Evolutionary conservation across 2,888 invertebrate species (phyloP), one percentile per base, ranked within the genome.

Genomic region (Syrphus vitripennis): DNA sequence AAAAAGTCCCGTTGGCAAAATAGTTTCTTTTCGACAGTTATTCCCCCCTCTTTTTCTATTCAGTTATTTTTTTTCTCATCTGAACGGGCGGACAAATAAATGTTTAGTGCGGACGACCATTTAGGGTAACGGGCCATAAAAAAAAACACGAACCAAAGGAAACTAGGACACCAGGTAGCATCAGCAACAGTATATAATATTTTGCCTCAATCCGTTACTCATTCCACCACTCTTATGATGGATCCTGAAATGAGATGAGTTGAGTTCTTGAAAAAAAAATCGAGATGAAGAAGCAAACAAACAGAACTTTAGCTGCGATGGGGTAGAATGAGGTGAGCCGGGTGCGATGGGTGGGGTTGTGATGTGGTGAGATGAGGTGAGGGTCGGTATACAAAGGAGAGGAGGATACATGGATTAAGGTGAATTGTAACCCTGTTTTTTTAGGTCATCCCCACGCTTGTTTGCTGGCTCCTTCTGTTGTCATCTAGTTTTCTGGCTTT

Each of bases 361-460:
- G 10, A 9, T 24, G 14, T 0, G 7, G 6, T 24, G 26, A 26
- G 19, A 40, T 59, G 34, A 71, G 42, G 19, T 65, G 65, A 29
- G 45, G 40, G 61, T 24, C 40, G 24, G 65, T 45, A 6, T 7
- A 45, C n/a, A n/a, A n/a, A n/a, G n/a, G n/a, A n/a, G n/a, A n/a
- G n/a, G 24, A 63, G 53, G 42, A 63, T 67, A 65, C 80, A 80
- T 61, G 69, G 77, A 70, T 70, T 82, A 78, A 82, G 69, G 77
- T 78, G 82, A 57, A 82, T 86, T 82, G 86, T 86, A 77, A 78
- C 82, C 79, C 74, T 77, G 77, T 77, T 84, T 81, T 83, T 86
- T 77, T 63, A 50, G 82, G 84, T 81, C 84, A 84, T 67, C 72
- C 75, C 42, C 70, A 67, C 71, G 79, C 53, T 84, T 81, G 72